Percentiles rank a stretch among this genome's conserved stretches.
Evolutionary conservation across 2,113 vertebrate species (phyloP).

Genomic region (Osmerus mordax): DNA sequence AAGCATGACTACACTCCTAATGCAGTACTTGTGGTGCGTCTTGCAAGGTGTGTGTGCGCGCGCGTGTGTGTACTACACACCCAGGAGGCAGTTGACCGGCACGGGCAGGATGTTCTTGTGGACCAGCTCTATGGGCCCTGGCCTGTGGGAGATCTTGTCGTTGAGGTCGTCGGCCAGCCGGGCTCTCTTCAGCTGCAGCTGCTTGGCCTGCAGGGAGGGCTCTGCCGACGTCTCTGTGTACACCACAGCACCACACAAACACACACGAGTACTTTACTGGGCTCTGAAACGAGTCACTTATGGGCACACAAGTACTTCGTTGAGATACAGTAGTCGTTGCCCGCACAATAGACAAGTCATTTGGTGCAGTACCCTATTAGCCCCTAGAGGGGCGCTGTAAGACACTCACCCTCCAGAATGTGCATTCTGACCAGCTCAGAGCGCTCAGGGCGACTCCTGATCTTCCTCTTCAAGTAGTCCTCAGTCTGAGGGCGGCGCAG

Average conservation of each 20-base stretch:
- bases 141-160: constrained; percentile 94
- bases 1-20: too few species aligned
- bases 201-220: constrained; percentile 95
- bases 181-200: constrained; percentile 93
- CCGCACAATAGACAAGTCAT: background rate
- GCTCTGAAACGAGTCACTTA: constrained; percentile 62
- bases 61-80: constrained; percentile 39
- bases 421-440: constrained; percentile 98
- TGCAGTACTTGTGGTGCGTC: too few species aligned
- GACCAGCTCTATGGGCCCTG: constrained; percentile 93
- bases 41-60: background rate
- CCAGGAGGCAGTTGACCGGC: constrained; percentile 70
- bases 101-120: constrained; percentile 98
- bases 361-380: background rate
- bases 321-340: background rate
- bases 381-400: background rate
- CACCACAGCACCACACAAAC: constrained; percentile 40
- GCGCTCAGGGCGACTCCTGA: constrained; percentile 90
- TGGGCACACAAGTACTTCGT: background rate
- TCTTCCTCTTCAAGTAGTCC: constrained; percentile 97
- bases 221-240: constrained; percentile 90
- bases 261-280: constrained; percentile 37
- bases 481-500: constrained; percentile 79
- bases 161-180: constrained; percentile 95
- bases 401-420: constrained; percentile 89